A percentile compares a stretch with the other conserved stretches of the same genome.
phyloP scores from a whole-genome alignment of 1,140 invertebrate genomes.

The Lepidurus couesii region DNA sequence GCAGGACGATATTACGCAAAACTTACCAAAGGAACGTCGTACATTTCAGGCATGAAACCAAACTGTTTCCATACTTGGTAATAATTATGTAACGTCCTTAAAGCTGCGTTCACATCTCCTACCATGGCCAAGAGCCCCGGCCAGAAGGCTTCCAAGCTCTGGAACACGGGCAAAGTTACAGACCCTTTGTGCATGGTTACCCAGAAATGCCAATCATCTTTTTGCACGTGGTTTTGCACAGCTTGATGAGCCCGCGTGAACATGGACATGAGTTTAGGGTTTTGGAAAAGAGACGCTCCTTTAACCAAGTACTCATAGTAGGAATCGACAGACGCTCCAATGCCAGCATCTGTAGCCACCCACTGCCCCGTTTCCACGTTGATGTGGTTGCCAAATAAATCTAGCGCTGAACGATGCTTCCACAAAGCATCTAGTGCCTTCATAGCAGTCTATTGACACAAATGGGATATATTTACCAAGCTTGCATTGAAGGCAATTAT shows the following conservation, averaged over 20 bases:
- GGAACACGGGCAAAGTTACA: constrained; percentile 93
- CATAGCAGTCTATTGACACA: constrained; percentile 57
- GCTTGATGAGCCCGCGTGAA: constrained; percentile 74
- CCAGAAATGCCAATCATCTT: constrained; percentile 70
- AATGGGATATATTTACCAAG: constrained; percentile 11
- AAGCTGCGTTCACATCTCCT: constrained; percentile 81
- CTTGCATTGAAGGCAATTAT: constrained; percentile 41
- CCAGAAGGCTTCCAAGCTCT: constrained; percentile 97
- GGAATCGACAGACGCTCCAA: constrained; percentile 91
- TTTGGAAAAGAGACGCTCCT: constrained; percentile 72
- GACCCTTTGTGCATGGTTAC: constrained; percentile 71
- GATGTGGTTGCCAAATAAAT: constrained; percentile 93
- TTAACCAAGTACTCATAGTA: constrained; percentile 99
- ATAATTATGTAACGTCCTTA: constrained; percentile 92
- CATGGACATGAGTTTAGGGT: constrained; percentile 83
- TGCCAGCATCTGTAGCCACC: constrained; percentile 93
- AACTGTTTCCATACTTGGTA: constrained; percentile 93
- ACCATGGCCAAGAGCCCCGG: constrained; percentile 88
- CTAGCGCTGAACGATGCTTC: constrained; percentile 60
- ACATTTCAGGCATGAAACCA: constrained; percentile 96
- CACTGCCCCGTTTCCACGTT: constrained; percentile 91
- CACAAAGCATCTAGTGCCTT: constrained; percentile 85
- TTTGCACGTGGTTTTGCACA: constrained; percentile 80
- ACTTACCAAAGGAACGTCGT: constrained; percentile 66
- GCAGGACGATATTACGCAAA: not conserved